Evolutionary conservation across 2,797 vertebrate genomes (phyloP).

Genomic region (Danio kyathit): DNA sequence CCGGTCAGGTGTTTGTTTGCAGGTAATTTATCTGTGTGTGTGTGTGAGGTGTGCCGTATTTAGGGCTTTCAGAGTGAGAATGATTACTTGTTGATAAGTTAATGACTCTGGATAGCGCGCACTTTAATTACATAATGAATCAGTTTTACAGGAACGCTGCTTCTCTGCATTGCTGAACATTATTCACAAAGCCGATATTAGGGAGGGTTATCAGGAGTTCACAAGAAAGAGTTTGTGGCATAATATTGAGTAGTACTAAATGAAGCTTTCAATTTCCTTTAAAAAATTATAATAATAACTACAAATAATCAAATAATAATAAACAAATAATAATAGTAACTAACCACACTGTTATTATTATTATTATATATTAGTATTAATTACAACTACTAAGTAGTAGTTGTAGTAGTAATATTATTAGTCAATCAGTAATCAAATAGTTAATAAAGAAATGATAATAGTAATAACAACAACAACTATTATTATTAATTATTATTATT

Average conservation of each 20-base stretch:
- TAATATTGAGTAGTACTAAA: background rate
- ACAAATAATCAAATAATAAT: no score
- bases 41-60: conserved; percentile 47
- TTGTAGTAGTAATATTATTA: no score
- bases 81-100: conserved; percentile 55
- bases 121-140: conserved; percentile 59
- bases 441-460: no score
- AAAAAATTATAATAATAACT: no score
- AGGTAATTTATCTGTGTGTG: conserved; percentile 56
- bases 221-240: background rate
- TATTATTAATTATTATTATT: no score
- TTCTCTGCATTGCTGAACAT: conserved; percentile 24
- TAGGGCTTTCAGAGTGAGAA: conserved; percentile 45
- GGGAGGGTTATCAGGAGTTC: conserved; percentile 8
- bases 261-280: no score
- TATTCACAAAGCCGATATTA: conserved; percentile 1
- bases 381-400: no score
- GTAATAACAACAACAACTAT: no score
- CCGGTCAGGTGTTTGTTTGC: conserved; percentile 61
- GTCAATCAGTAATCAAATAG: no score
- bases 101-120: conserved; percentile 29
- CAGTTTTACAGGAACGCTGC: conserved; percentile 39
- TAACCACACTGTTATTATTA: no score
- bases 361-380: no score
- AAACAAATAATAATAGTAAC: no score